Evolutionary conservation across 1,140 invertebrate genomes (phyloP).

Genomic region (Scaptomyza montana): DNA sequence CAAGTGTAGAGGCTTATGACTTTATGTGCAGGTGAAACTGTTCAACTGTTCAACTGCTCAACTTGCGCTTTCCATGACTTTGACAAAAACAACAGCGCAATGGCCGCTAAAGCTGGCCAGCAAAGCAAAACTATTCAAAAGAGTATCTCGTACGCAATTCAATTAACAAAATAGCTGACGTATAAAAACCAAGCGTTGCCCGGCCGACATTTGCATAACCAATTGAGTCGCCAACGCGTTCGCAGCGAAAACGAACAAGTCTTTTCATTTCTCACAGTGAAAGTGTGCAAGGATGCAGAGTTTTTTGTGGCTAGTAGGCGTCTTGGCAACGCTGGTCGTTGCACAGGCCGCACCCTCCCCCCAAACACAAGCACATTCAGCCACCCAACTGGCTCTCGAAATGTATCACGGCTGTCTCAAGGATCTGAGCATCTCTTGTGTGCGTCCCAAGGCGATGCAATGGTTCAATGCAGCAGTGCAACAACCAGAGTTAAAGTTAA

Average conservation of each 20-base stretch:
- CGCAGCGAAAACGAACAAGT: conserved; percentile 50
- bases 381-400: conserved; percentile 86
- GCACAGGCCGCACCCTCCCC: conserved; percentile 47
- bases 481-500: conserved; percentile 89
- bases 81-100: conserved; percentile 58
- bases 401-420: conserved; percentile 87
- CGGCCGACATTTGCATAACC: conserved; percentile 79
- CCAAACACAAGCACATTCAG: conserved; percentile 76
- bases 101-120: conserved; percentile 55
- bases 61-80: conserved; percentile 78
- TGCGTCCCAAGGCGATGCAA: conserved; percentile 89
- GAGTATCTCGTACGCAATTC: conserved; percentile 65
- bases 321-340: conserved; percentile 51
- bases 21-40: background rate
- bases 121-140: conserved; percentile 45
- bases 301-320: conserved; percentile 53
- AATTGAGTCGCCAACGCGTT: conserved; percentile 74
- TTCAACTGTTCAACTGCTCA: conserved; percentile 41
- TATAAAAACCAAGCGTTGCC: conserved; percentile 79
- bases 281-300: conserved; percentile 64
- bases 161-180: conserved; percentile 78
- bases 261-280: conserved; percentile 8
- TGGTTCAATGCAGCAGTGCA: conserved; percentile 88
- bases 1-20: background rate
- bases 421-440: conserved; percentile 88